phyloP scores from a whole-genome alignment of 2,113 vertebrate species.

The Pleuronectes platessa region DNA sequence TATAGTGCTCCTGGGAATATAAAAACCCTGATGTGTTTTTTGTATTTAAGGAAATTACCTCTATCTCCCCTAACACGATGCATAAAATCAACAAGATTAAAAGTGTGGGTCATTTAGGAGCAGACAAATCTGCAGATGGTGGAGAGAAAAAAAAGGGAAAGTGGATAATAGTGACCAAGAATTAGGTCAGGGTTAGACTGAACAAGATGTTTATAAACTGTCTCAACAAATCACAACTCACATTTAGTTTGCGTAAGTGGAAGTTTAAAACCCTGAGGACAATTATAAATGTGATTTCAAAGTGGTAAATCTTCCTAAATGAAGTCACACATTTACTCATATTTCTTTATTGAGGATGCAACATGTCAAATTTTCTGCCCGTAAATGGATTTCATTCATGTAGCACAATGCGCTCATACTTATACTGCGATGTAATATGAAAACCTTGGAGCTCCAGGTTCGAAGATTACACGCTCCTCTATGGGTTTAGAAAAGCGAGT shows the following conservation, averaged over 20 bases:
- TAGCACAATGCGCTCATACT: not conserved
- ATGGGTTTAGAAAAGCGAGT: not conserved
- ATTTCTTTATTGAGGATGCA: conserved; percentile 1
- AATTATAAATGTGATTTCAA: not conserved
- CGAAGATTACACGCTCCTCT: conserved; percentile 6
- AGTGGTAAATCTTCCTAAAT: not conserved
- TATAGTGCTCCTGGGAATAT: not conserved
- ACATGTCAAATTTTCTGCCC: conserved; percentile 18
- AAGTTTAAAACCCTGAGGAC: too few relatives aligned
- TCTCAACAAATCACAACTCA: conserved; percentile 31
- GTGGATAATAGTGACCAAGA: not conserved
- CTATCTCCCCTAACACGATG: too few relatives aligned
- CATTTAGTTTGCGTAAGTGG: not conserved
- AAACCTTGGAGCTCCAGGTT: conserved; percentile 1
- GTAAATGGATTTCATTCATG: conserved; percentile 51
- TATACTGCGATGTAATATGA: conserved; percentile 14
- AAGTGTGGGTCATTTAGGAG: not conserved
- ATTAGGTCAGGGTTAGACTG: conserved; percentile 11
- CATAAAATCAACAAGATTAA: not conserved
- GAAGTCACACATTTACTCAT: not conserved
- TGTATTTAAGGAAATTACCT: too few relatives aligned
- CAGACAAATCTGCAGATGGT: conserved; percentile 8
- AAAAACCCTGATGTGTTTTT: too few relatives aligned
- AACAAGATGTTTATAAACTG: conserved; percentile 47
- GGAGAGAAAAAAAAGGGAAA: not conserved